phyloP scores from a whole-genome alignment of 2,113 vertebrate genomes.

The Hemichromis elongatus region DNA sequence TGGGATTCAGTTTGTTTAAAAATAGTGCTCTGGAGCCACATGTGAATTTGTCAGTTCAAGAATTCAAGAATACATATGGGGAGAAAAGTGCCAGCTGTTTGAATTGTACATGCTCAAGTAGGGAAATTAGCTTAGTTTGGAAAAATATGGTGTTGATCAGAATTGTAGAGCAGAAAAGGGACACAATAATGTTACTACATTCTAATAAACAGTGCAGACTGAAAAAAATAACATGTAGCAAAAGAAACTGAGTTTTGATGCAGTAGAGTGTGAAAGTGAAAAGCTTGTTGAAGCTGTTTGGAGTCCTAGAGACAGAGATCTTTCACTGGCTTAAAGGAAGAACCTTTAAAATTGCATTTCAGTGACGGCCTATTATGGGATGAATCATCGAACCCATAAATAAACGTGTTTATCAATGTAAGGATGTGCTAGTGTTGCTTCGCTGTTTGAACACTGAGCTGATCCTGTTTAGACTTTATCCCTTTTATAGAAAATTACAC shows the following conservation, averaged over 20 bases:
- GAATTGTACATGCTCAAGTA: not conserved
- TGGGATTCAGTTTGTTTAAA: conserved; percentile 33
- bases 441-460: not conserved
- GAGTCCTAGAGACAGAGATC: not conserved
- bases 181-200: not conserved
- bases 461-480: not conserved
- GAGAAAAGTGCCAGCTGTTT: not conserved
- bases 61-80: not conserved
- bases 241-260: not conserved
- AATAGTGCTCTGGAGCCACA: not conserved
- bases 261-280: not conserved
- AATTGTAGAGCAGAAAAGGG: not conserved
- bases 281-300: not conserved
- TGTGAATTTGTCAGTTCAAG: not conserved
- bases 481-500: not conserved
- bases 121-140: not conserved
- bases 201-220: not conserved
- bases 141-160: not conserved
- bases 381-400: not conserved
- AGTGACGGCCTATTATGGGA: not conserved
- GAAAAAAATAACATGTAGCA: not conserved
- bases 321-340: not conserved
- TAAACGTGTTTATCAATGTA: not conserved
- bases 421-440: not conserved
- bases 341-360: not conserved